phyloP scores from a whole-genome alignment of 1,140 invertebrate genomes.

The Phymorhynchus buccinoides region DNA sequence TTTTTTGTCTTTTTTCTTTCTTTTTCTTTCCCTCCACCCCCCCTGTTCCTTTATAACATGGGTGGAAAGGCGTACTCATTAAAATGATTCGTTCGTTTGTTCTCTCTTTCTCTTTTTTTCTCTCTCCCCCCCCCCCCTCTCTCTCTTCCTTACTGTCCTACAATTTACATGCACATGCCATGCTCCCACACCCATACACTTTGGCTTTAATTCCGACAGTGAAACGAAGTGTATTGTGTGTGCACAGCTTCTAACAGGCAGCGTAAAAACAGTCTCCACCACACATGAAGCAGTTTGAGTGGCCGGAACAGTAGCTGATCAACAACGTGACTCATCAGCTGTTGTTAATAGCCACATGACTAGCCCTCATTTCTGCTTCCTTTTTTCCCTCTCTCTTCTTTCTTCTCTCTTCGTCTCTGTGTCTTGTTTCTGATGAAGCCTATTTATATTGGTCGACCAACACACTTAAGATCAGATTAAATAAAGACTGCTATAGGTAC shows the following conservation, averaged over 20 bases:
- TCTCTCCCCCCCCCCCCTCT: too few species aligned
- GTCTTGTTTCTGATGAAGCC: background rate
- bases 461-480: too few species aligned
- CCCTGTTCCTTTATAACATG: too few species aligned
- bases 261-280: background rate
- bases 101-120: too few species aligned
- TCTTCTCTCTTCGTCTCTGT: background rate
- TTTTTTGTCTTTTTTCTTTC: too few species aligned
- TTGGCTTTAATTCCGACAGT: too few species aligned
- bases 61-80: too few species aligned
- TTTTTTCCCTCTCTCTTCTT: background rate
- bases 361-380: background rate
- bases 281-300: background rate
- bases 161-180: background rate
- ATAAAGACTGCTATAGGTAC: too few species aligned
- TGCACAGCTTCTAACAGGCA: background rate
- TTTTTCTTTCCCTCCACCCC: too few species aligned
- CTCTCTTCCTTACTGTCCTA: background rate
- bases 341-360: background rate
- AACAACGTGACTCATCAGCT: background rate
- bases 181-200: background rate
- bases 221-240: background rate
- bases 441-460: too few species aligned
- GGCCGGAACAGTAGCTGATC: background rate
- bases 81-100: too few species aligned